phyloP scores from a whole-genome alignment of 2,113 vertebrate species.

The Osmerus eperlanus region DNA sequence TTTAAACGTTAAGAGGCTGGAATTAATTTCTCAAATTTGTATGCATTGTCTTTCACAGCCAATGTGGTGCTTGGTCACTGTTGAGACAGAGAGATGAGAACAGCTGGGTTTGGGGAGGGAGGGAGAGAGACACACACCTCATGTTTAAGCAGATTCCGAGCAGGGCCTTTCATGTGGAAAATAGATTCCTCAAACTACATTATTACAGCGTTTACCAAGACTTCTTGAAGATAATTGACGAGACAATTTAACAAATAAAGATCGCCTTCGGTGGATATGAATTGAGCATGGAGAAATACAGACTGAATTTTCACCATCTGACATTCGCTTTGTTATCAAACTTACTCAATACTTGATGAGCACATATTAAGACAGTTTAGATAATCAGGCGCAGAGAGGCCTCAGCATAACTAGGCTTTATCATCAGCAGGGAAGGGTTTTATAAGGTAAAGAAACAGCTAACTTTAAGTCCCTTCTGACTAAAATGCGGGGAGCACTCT shows the following conservation, averaged over 20 bases:
- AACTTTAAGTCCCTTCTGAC: no score
- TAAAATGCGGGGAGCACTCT: no score
- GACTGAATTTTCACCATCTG: no score
- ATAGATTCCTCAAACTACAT: constrained; percentile 41
- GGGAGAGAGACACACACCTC: constrained; percentile 5
- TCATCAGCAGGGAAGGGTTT: no score
- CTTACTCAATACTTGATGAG: no score
- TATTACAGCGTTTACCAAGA: background rate
- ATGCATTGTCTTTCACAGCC: constrained; percentile 58
- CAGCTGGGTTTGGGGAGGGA: constrained; percentile 10
- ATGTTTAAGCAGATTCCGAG: constrained; percentile 14
- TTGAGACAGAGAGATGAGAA: constrained; percentile 11
- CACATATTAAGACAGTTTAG: no score
- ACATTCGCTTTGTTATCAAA: no score
- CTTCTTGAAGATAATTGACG: background rate
- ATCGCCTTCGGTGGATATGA: background rate
- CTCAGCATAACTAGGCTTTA: no score
- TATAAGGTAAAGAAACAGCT: no score
- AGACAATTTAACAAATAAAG: no score
- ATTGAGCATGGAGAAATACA: background rate
- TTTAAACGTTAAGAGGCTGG: constrained; percentile 60
- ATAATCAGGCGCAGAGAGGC: no score
- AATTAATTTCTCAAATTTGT: constrained; percentile 65
- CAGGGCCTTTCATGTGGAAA: constrained; percentile 54
- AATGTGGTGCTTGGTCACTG: background rate